Evolutionary conservation across 2,888 invertebrate species (phyloP).

Genomic region (Aleiodes leptofemur): DNA sequence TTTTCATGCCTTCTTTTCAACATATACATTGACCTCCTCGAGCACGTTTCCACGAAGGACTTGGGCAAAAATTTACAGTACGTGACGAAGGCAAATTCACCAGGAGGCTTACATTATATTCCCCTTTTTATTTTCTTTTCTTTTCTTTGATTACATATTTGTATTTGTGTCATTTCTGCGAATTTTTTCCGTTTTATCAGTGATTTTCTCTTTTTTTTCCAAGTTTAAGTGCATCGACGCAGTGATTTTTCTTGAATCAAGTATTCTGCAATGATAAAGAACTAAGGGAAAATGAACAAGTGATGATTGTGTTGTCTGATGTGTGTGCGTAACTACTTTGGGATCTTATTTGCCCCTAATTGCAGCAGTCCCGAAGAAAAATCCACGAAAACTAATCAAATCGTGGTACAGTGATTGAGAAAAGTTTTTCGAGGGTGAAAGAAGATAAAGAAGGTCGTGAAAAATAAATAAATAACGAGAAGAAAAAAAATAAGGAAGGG

Average conservation of each 20-base stretch:
- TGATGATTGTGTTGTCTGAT: not conserved
- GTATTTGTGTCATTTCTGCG: not conserved
- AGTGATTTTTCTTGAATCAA: not conserved
- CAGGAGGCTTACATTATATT: conserved; percentile 1
- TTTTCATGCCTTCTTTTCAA: not conserved
- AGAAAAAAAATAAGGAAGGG: not conserved
- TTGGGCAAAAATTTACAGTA: conserved; percentile 27
- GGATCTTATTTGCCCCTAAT: not conserved
- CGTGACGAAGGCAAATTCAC: conserved; percentile 15
- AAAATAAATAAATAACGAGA: not conserved
- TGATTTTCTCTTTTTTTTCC: conserved; percentile 8
- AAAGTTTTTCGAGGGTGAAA: conserved; percentile 10
- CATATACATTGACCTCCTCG: conserved; percentile 11
- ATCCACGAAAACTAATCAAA: not conserved
- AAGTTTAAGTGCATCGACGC: not conserved
- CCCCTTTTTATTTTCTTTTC: not conserved
- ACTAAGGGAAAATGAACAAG: not conserved
- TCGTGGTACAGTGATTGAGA: not conserved
- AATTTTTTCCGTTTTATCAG: not conserved
- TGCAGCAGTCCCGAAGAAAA: not conserved
- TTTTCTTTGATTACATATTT: not conserved
- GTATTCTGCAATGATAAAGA: not conserved
- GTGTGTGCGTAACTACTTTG: not conserved
- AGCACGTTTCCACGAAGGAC: conserved; percentile 30
- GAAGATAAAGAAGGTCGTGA: not conserved